These are phyloP conservation scores for Uloborus plumipes DNA, from an alignment of 2,888 invertebrate species.

Conservation along the genomic window DNA sequence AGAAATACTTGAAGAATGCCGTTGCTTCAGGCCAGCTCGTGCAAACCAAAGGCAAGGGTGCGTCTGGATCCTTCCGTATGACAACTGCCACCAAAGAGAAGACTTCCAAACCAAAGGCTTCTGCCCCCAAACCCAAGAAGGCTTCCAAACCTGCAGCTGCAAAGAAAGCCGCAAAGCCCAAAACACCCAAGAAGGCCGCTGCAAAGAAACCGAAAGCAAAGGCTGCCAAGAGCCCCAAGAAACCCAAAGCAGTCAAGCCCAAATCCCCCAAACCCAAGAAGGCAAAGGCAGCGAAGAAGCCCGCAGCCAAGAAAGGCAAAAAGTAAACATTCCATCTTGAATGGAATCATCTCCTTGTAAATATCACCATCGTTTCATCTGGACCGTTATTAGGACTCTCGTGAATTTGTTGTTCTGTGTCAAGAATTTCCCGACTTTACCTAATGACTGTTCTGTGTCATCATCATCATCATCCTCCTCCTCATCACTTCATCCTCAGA, in stretches of 20 bases:
- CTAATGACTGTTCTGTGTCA: too few relatives aligned
- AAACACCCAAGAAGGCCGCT: conserved; percentile 61
- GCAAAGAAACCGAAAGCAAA: conserved; percentile 61
- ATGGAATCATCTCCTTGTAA: conserved; percentile 2
- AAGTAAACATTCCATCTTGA: conserved; percentile 11
- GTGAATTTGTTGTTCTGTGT: too few relatives aligned
- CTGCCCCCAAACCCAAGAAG: conserved; percentile 29
- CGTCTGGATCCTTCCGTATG: conserved; percentile 69
- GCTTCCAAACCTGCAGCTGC: conserved; percentile 34
- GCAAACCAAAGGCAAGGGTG: conserved; percentile 69
- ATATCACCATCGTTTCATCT: neutral
- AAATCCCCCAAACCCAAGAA: conserved; percentile 66
- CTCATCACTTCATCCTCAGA: too few relatives aligned
- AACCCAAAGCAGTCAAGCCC: conserved; percentile 35
- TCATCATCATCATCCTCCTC: conserved; percentile 9
- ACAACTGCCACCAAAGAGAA: conserved; percentile 52
- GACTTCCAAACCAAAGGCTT: conserved; percentile 47
- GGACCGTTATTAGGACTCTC: too few relatives aligned
- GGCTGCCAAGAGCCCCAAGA: conserved; percentile 48
- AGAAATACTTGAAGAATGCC: conserved; percentile 76
- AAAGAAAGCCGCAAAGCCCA: conserved; percentile 48
- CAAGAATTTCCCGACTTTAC: too few relatives aligned
- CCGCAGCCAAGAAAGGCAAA: conserved; percentile 54
- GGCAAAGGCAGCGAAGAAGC: conserved; percentile 60
- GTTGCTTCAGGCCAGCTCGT: conserved; percentile 73